Percentiles rank a stretch among this genome's conserved stretches.
Evolutionary conservation across 2,797 vertebrate genomes (phyloP).

Genomic region (Ctenopoma multispine): DNA sequence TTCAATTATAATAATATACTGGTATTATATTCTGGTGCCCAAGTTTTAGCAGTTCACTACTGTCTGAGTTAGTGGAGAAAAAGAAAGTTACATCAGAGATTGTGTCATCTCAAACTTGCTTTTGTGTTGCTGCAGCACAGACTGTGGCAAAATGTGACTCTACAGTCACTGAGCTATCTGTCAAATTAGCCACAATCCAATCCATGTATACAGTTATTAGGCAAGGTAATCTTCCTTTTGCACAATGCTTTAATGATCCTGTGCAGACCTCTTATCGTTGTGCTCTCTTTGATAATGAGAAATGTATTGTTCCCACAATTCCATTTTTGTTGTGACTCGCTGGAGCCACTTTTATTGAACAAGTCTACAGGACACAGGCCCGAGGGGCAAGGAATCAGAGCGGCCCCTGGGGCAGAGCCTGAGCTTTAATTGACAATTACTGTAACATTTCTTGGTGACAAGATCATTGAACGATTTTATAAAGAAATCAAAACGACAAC

Average conservation of each 20-base stretch:
- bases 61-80: not conserved
- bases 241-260: not conserved
- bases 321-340: not conserved
- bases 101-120: not conserved
- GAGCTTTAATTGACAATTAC: not conserved
- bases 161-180: not conserved
- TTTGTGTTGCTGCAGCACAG: not conserved
- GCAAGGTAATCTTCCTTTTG: constrained; percentile 24
- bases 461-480: not conserved
- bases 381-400: not conserved
- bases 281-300: not conserved
- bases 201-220: constrained; percentile 23
- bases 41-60: not conserved
- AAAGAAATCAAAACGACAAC: not conserved
- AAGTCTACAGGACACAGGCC: not conserved
- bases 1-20: not conserved
- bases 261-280: constrained; percentile 15
- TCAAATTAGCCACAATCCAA: constrained; percentile 33
- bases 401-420: not conserved
- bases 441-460: not conserved
- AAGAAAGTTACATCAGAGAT: not conserved
- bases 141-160: not conserved
- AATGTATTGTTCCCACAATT: constrained; percentile 21
- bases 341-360: not conserved
- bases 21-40: not conserved